Evolutionary conservation across 2,113 vertebrate species (phyloP).

Genomic region (Gopherus flavomarginatus): DNA sequence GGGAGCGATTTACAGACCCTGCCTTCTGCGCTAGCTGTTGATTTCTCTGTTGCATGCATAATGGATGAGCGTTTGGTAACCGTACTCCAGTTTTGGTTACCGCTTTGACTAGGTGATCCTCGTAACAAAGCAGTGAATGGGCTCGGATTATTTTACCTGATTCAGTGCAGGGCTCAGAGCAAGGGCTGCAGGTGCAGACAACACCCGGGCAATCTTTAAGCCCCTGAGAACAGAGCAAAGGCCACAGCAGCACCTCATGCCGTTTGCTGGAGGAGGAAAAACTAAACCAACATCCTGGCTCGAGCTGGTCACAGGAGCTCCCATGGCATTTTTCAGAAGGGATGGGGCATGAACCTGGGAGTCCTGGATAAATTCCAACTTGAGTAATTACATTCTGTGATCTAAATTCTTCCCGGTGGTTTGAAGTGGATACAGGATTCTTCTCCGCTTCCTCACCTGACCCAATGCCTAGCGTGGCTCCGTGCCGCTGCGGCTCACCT

Average conservation of each 20-base stretch:
- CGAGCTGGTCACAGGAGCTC: neutral
- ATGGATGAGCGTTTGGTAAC: conserved; percentile 47
- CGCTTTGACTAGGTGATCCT: neutral
- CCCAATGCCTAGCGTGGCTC: neutral
- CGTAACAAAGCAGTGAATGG: neutral
- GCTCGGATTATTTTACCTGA: neutral
- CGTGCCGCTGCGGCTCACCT: neutral
- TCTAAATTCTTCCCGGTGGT: neutral
- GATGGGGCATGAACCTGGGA: fast-evolving
- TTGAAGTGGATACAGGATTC: neutral
- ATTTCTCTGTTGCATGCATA: neutral
- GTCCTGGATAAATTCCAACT: fast-evolving
- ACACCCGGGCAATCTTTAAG: neutral
- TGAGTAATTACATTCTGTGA: fast-evolving
- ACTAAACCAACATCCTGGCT: neutral
- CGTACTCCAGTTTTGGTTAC: conserved; percentile 40
- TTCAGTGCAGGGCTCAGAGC: neutral
- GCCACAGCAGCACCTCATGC: neutral
- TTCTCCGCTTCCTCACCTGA: neutral
- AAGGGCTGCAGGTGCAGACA: fast-evolving
- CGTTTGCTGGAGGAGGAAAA: fast-evolving
- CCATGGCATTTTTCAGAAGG: fast-evolving
- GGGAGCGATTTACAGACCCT: neutral
- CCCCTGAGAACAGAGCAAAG: fast-evolving
- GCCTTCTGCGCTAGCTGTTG: neutral